Conservation (phyloP, 2,113 vertebrate genomes). For the Albula glossodonta region DNA sequence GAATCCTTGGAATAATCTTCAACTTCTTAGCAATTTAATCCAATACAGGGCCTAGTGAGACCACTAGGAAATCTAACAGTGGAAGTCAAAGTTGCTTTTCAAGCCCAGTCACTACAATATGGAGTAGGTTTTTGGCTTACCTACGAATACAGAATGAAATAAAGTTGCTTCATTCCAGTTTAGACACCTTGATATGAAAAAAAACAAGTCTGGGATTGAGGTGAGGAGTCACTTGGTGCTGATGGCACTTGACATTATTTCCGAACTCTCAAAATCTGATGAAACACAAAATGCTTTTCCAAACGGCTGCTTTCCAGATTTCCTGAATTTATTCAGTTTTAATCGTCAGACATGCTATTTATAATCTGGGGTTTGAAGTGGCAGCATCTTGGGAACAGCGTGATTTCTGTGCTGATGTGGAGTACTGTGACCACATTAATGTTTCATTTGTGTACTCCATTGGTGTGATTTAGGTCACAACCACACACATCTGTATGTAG, state of each 20-base stretch:
- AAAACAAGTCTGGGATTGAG: no score
- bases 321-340: not conserved
- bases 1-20: not conserved
- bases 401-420: not conserved
- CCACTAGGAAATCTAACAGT: not conserved
- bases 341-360: not conserved
- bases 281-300: not conserved
- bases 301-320: not conserved
- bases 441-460: not conserved
- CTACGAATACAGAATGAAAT: not conserved
- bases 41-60: not conserved
- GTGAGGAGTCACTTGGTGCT: no score
- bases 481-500: not conserved
- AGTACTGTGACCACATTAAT: not conserved
- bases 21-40: not conserved
- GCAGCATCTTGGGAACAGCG: not conserved
- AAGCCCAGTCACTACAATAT: not conserved
- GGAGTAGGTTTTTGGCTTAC: not conserved
- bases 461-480: not conserved
- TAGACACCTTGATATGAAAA: no score
- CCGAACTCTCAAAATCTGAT: no score
- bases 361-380: not conserved
- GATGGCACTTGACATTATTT: no score
- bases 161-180: not conserved
- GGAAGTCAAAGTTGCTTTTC: not conserved